Conservation (phyloP, 2,113 vertebrate species). For the Tretioscincus oriximinensis region DNA sequence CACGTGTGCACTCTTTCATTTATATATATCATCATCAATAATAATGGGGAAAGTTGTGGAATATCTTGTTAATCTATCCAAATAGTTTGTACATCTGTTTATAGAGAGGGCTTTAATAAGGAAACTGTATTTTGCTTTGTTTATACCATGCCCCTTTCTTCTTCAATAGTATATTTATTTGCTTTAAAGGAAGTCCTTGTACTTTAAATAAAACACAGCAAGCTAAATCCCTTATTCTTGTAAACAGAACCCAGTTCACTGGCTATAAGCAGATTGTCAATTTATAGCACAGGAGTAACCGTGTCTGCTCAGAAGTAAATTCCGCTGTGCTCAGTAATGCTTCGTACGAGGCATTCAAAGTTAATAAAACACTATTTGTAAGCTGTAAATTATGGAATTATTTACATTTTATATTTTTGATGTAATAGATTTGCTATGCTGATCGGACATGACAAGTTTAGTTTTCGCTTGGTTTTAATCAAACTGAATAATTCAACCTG, state of each 20-base stretch:
- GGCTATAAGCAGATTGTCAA: neutral
- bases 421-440: neutral
- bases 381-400: too few relatives aligned
- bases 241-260: neutral
- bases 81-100: constrained; percentile 50
- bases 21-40: constrained; percentile 46
- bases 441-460: too few relatives aligned
- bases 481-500: too few relatives aligned
- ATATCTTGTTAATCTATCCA: constrained; percentile 36
- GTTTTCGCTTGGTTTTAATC: too few relatives aligned
- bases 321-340: too few relatives aligned
- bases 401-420: neutral
- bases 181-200: neutral
- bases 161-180: neutral
- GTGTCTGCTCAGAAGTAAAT: too few relatives aligned
- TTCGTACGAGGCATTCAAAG: too few relatives aligned
- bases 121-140: constrained; percentile 57
- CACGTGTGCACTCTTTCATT: constrained; percentile 7
- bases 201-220: neutral
- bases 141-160: constrained; percentile 1
- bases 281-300: too few relatives aligned
- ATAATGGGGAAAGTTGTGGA: constrained; percentile 47
- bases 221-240: neutral
- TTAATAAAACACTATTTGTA: neutral
- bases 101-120: constrained; percentile 48